A percentile compares a stretch with the other conserved stretches of the same genome.
Conservation (phyloP, 2,888 invertebrate species). For the Andrena praecox region DNA sequence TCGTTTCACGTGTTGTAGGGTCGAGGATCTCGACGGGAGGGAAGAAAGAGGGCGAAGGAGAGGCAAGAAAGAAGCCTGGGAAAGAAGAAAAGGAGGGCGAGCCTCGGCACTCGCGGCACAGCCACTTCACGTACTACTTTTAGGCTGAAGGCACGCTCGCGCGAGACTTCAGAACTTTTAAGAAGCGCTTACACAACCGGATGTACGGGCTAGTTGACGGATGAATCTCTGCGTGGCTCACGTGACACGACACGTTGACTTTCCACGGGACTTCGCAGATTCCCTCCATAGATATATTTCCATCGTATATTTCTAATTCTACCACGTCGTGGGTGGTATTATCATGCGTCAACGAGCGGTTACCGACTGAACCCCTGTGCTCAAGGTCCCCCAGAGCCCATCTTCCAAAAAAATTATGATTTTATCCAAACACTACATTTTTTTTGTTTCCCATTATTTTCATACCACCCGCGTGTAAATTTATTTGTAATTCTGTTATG, state of each 20-base stretch:
- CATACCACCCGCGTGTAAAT: too few species aligned
- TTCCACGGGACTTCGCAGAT: slow-evolving; percentile 20
- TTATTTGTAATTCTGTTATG: too few species aligned
- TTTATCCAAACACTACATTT: too few species aligned
- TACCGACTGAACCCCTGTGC: too few species aligned
- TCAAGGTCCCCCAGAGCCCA: too few species aligned
- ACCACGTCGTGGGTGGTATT: too few species aligned
- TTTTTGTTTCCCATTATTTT: too few species aligned
- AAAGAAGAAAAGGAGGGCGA: slow-evolving; percentile 44
- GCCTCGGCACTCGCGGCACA: slow-evolving; percentile 33
- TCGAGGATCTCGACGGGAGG: slow-evolving; percentile 43
- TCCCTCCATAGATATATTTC: neutral
- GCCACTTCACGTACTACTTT: slow-evolving; percentile 59
- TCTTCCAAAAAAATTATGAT: too few species aligned
- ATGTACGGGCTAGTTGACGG: slow-evolving; percentile 55
- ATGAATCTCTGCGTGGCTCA: slow-evolving; percentile 57
- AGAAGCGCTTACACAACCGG: slow-evolving; percentile 73
- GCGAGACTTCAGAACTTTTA: slow-evolving; percentile 73
- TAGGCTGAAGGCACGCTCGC: slow-evolving; percentile 60
- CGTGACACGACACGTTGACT: slow-evolving; percentile 34
- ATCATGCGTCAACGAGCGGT: too few species aligned
- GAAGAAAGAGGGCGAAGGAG: slow-evolving; percentile 3
- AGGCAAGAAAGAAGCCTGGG: slow-evolving; percentile 10
- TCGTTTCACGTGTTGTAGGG: slow-evolving; percentile 67
- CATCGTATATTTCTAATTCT: neutral